Conservation (phyloP, 2,113 vertebrate species). For the Murina feae region DNA sequence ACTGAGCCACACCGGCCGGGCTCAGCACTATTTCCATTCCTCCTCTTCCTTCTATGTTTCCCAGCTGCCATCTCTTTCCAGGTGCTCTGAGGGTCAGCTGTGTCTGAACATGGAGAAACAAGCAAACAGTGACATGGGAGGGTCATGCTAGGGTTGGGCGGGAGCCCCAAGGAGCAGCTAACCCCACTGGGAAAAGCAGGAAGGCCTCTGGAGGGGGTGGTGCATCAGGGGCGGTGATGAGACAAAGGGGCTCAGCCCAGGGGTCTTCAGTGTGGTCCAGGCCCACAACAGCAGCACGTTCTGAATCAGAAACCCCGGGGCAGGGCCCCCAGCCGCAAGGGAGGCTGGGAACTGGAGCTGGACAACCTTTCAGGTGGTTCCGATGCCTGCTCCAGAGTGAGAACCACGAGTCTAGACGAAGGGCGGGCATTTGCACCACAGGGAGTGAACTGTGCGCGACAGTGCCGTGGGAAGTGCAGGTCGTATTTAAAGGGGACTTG, state of each 20-base stretch:
- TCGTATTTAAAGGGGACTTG: neutral
- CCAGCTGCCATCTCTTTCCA: neutral
- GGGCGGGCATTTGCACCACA: no score
- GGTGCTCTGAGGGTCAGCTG: neutral
- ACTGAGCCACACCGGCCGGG: no score
- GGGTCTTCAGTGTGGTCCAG: neutral
- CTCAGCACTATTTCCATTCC: neutral
- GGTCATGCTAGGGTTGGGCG: neutral
- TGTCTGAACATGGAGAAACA: neutral
- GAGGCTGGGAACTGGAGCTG: neutral
- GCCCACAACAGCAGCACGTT: neutral
- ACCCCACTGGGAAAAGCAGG: neutral
- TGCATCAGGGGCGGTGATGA: no score
- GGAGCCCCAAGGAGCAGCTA: neutral
- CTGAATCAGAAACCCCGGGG: neutral
- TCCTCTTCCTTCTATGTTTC: neutral
- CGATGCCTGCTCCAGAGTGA: rapidly evolving
- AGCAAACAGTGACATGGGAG: neutral
- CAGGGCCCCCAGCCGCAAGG: neutral
- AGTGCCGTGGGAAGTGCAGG: neutral
- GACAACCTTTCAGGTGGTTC: neutral
- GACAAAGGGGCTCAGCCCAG: neutral
- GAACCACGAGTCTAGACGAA: neutral
- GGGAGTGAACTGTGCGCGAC: neutral
- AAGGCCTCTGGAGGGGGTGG: neutral